Evolutionary conservation across 2,797 vertebrate genomes (phyloP), one percentile per base, ranked within the genome.

Genomic region (Pteronotus mesoamericanus): DNA sequence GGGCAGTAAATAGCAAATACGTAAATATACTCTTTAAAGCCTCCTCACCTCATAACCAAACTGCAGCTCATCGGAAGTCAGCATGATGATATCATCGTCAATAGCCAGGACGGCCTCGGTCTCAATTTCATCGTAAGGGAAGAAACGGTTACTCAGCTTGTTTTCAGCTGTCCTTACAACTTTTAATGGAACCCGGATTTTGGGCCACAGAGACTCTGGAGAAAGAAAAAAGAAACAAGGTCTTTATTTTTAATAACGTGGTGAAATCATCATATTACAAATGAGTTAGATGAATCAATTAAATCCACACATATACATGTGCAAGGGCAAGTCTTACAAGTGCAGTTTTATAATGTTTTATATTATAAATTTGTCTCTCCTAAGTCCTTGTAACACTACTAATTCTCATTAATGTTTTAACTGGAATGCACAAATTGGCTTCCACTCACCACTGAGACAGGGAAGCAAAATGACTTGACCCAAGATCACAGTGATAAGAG

Each of bases 51-150:
- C 99, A 3, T 99, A 99, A 83, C 99, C 99, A 98, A 99, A 99
- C 98, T 99, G 99, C 94, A 99, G 99, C 95, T 99, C 99, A 75
- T 99, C 99, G 4, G 99, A 99, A 19, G 99, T 99, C 95, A 99
- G 98, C 99, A 99, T 99, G 82, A 99, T 99, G 98, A 99, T 99
- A 97, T 99, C 99, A 90, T 99, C 99, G 75, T 99, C 99, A 3
- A 99, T 99, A 21, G 99, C 99, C 77, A 99, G 97, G 80, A 99
- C 99, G 0, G 99, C 99, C 97, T 99, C 99, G 0, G 99, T 99
- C 98, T 99, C 99, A 4, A 99, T 99, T 97, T 99, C 99, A 48
- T 99, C 99, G 0, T 99, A 99, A 0, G 99, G 99, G 98, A 99
- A 99, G 98, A 99, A 99, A 39, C 99, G 99, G 97, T 99, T 99